These are phyloP conservation scores for Fistularia commersonii DNA, from an alignment of 2,797 vertebrate species.

Conservation along the genomic window DNA sequence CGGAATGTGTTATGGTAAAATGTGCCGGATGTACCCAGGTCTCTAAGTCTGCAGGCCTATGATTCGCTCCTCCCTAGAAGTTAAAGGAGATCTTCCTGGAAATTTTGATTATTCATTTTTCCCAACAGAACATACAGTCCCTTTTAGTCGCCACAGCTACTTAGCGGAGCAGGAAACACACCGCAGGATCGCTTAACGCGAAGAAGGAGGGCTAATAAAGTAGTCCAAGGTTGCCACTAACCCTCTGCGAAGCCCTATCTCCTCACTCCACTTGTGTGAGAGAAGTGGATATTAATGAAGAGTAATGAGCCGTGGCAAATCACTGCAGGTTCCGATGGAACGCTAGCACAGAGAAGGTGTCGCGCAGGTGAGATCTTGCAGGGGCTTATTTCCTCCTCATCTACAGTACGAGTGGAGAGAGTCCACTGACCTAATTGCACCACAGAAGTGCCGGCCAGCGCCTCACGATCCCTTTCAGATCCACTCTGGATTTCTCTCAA, in stretches of 20 bases:
- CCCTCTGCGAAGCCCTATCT: conserved; percentile 26
- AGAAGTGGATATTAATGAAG: conserved; percentile 19
- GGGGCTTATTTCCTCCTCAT: conserved; percentile 6
- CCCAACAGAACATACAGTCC: conserved; percentile 6
- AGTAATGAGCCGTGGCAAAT: not conserved
- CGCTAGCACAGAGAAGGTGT: not conserved
- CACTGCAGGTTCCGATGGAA: conserved; percentile 12
- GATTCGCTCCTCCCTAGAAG: not conserved
- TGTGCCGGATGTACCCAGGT: not conserved
- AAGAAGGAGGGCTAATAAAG: conserved; percentile 28
- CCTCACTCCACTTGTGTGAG: conserved; percentile 18
- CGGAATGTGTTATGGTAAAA: not conserved
- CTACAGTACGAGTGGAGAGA: conserved; percentile 15
- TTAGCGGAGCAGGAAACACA: conserved; percentile 33
- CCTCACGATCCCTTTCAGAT: conserved; percentile 2
- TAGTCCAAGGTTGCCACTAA: conserved; percentile 22
- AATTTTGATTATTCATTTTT: conserved; percentile 9
- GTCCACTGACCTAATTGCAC: conserved; percentile 30
- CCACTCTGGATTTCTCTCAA: conserved; percentile 3
- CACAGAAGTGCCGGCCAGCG: conserved; percentile 10
- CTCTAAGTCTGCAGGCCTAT: not conserved
- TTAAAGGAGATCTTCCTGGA: not conserved
- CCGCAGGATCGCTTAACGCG: conserved; percentile 20
- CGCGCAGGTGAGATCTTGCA: conserved; percentile 8
- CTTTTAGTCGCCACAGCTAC: conserved; percentile 19